Base-by-base conservation (phyloP, 2,888 invertebrate species). In the Diachrysia chrysitis region DNA sequence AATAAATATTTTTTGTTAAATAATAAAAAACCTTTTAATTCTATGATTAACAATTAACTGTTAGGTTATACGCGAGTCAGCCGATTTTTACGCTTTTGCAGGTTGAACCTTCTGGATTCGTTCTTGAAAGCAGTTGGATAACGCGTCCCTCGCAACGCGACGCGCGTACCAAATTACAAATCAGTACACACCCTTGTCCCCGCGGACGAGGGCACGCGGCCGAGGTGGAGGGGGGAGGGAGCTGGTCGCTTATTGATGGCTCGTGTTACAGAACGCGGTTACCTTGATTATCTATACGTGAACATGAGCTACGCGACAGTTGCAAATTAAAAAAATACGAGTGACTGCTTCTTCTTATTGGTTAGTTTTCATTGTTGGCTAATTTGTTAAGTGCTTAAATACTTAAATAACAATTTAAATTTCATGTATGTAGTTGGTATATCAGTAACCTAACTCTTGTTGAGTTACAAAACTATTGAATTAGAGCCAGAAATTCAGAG, bases 131-230 rank as follows among this genome's bases (percentile, higher is more conserved):
- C 16, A 19, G 48, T 23, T 23, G 48, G 51, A 64, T 48, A 60
- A 55, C 56, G 67, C 58, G 35, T 35, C 58, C 64, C 51, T 19
- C 46, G 59, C 63, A 67, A 79, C 75, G 69, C 69, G 72, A 5
- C 66, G 63, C 71, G 71, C 68, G 76, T 79, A 72, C 77, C 79
- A 82, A 86, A 86, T 87, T 85, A 85, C 86, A 85, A 85, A 88
- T 86, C 81, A 83, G 85, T 79, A 79, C 81, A 77, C 78, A 77
- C 79, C 80, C 75, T 73, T 61, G 58, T 67, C 74, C 79, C 77
- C 76, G 37, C 61, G 67, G 80, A 78, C 67, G 29, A 23, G 76
- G 69, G 58, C 65, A 32, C 42, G 55, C 21, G 48, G 55, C 42
- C n/a, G 63, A 7, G n/a, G 23, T 5, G 9, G 42, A 4, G 69